Evolutionary conservation across 2,797 vertebrate genomes (phyloP).

Genomic region (Gila robusta): DNA sequence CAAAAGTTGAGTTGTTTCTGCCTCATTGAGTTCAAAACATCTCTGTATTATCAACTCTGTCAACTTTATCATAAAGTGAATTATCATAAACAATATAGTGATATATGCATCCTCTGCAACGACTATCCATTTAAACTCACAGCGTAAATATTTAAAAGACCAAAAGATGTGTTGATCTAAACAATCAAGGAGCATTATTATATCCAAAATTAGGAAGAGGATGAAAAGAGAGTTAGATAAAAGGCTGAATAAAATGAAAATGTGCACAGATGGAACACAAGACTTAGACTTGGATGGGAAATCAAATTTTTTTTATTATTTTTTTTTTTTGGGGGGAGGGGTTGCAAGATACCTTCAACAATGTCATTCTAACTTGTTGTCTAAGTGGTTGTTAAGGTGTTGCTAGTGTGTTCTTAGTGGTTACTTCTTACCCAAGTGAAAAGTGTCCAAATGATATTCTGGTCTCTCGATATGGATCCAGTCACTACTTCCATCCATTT

Average conservation of each 20-base stretch:
- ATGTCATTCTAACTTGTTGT: not conserved
- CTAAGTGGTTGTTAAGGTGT: not conserved
- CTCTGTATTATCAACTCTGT: not conserved
- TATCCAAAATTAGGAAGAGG: conserved; percentile 10
- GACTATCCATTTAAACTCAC: conserved; percentile 65
- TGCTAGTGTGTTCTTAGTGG: not conserved
- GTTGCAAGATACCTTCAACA: no score
- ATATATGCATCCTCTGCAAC: not conserved
- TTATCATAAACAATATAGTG: not conserved
- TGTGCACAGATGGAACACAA: conserved; percentile 47
- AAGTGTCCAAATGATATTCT: not conserved
- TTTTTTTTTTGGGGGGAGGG: no score
- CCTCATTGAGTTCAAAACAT: conserved; percentile 32
- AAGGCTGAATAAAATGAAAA: conserved; percentile 34
- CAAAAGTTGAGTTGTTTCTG: conserved; percentile 37
- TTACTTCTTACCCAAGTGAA: not conserved
- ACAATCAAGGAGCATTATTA: conserved; percentile 42
- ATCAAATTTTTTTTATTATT: no score
- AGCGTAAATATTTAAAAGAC: conserved; percentile 74
- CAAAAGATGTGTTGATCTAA: not conserved
- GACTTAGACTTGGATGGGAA: not conserved
- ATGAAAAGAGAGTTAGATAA: conserved; percentile 4
- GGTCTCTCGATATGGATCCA: not conserved
- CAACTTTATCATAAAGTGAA: not conserved
- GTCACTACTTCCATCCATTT: not conserved